A percentile compares a stretch with the other conserved stretches of the same genome.
phyloP scores from a whole-genome alignment of 2,888 invertebrate genomes.

The Drosophila nr. perissopoda region DNA sequence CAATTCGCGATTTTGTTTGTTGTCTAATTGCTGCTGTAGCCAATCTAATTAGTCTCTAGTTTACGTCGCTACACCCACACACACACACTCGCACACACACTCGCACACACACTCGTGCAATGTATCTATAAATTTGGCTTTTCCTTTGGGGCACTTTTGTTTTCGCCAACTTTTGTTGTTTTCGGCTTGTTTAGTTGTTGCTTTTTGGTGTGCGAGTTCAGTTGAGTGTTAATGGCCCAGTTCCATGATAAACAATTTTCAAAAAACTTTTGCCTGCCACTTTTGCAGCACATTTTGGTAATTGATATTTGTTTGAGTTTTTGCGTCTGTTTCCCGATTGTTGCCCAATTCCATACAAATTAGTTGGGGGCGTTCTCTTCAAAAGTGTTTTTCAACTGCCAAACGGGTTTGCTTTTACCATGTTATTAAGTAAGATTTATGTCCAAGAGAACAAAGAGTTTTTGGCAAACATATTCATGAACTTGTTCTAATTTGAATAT shows the following conservation, averaged over 20 bases:
- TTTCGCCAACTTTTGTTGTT: slow-evolving; percentile 53
- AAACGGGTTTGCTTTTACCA: not conserved
- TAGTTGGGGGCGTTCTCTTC: not conserved
- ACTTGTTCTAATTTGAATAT: not conserved
- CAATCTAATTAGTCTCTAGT: slow-evolving; percentile 48
- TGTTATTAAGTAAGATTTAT: not conserved
- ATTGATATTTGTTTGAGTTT: slow-evolving; percentile 39
- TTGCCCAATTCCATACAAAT: slow-evolving; percentile 32
- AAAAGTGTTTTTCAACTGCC: not conserved
- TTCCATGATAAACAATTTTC: slow-evolving; percentile 72
- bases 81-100: not conserved
- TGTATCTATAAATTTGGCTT: slow-evolving; percentile 46
- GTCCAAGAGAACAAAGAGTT: not conserved
- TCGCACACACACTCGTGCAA: not conserved
- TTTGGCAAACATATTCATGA: not conserved
- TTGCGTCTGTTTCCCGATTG: slow-evolving; percentile 24
- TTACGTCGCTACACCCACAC: slow-evolving; percentile 25
- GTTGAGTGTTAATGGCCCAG: slow-evolving; percentile 63
- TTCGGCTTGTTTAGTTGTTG: slow-evolving; percentile 15
- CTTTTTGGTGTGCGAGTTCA: slow-evolving; percentile 9
- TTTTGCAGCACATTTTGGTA: slow-evolving; percentile 41
- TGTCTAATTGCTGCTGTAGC: slow-evolving; percentile 59
- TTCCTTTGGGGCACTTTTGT: slow-evolving; percentile 50
- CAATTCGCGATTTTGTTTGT: slow-evolving; percentile 62
- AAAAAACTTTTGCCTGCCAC: slow-evolving; percentile 51